Evolutionary conservation across 2,888 invertebrate genomes (phyloP), one percentile per base, ranked within the genome.

Genomic region (Drosophila robusta): DNA sequence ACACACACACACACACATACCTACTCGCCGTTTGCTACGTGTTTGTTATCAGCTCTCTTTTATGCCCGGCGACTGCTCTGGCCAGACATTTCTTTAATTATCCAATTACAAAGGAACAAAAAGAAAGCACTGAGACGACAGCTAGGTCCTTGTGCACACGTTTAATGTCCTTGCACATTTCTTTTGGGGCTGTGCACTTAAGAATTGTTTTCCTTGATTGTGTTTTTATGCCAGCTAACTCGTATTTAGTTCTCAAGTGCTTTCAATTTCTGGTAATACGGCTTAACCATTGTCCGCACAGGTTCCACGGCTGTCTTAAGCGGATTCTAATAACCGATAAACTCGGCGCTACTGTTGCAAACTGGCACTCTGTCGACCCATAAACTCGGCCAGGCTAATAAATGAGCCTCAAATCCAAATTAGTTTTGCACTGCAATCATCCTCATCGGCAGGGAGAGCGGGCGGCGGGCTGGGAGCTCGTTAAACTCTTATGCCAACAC

Each of bases 31-130:
- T 62, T 62, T 75, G 67, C 77, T 67, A 67, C 83, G 66, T 75
- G 81, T 55, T 78, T 75, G 79, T 57, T 66, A 65, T 75, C 75
- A 55, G 75, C 57, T 70, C 56, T 70, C 65, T 61, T 69, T 66
- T 58, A 62, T 62, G 16, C 78, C 36, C 47, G 58, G 57, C 55
- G 36, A 45, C 52, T 61, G 64, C 61, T 42, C 66, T 64, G 84
- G 72, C 78, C 75, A 75, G 85, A 75, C 81, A 75, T 81, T 89
- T 77, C 87, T 85, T 89, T 86, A 86, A 86, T 86, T 86, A 89
- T 86, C 85, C 85, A 89, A 89, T 87, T 86, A 86, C 89, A 89
- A 86, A 73, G 77, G 72, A 75, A 71, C 64, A 71, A 52, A 67
- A 71, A 47, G n/a, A 63, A 38, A 16, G 16, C 39, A 1, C 16